Conservation (phyloP, 1,140 invertebrate species). For the Pseudoatta argentina region DNA sequence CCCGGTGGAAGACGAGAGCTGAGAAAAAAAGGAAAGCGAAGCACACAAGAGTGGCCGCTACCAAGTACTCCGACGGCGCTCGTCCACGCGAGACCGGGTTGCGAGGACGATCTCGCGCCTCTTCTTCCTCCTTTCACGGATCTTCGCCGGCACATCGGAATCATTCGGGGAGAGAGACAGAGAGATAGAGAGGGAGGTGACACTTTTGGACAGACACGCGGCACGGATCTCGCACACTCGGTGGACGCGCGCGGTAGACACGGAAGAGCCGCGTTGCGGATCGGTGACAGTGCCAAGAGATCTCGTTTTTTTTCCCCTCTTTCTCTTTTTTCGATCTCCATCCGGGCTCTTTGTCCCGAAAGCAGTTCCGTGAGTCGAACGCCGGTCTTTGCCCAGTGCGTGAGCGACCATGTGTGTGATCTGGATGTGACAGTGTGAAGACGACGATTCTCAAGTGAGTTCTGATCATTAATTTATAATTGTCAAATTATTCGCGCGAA, state of each 20-base stretch:
- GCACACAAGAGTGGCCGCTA: constrained; percentile 66
- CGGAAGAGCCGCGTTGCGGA: constrained; percentile 69
- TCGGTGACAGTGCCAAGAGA: constrained; percentile 67
- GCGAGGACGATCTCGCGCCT: constrained; percentile 70
- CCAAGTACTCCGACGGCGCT: constrained; percentile 63
- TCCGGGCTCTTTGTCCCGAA: constrained; percentile 52
- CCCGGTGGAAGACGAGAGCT: constrained; percentile 42
- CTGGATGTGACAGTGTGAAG: constrained; percentile 44
- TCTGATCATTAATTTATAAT: constrained; percentile 28
- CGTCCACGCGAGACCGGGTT: constrained; percentile 67
- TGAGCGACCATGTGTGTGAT: constrained; percentile 31
- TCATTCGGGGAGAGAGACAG: constrained; percentile 36
- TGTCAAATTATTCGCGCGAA: not conserved
- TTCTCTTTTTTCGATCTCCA: constrained; percentile 18
- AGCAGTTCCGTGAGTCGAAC: constrained; percentile 17
- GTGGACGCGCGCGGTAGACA: constrained; percentile 61
- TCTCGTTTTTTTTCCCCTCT: constrained; percentile 18
- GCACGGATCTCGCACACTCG: constrained; percentile 71
- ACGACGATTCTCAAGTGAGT: constrained; percentile 54
- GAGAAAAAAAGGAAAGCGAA: constrained; percentile 48
- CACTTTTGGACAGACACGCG: constrained; percentile 75
- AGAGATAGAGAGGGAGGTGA: constrained; percentile 69
- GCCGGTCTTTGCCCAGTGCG: constrained; percentile 13
- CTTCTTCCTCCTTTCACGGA: constrained; percentile 78
- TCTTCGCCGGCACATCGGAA: constrained; percentile 70